These are phyloP conservation scores for Oegoconia quadripuncta DNA, from an alignment of 2,888 invertebrate genomes.

Conservation along the genomic window DNA sequence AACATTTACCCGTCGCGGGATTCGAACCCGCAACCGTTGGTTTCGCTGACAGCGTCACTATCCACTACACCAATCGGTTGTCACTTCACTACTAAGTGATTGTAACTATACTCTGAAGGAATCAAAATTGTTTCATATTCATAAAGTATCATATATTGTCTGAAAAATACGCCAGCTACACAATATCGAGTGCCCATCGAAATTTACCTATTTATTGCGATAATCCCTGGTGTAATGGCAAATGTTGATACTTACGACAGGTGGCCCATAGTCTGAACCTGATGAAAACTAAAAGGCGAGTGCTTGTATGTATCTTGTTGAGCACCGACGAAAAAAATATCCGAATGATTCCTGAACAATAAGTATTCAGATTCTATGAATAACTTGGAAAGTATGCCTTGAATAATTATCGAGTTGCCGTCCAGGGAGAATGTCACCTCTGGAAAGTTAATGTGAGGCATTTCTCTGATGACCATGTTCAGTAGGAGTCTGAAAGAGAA, in stretches of 20 bases:
- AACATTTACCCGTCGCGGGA: too few species aligned
- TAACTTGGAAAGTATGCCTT: constrained; percentile 40
- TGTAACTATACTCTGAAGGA: too few species aligned
- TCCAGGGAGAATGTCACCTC: constrained; percentile 38
- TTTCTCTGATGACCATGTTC: constrained; percentile 31
- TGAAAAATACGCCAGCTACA: too few species aligned
- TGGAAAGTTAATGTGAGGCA: constrained; percentile 36
- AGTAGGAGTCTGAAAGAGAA: constrained; percentile 43
- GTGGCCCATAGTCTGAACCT: constrained; percentile 39
- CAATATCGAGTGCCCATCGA: too few species aligned
- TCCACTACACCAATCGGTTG: too few species aligned
- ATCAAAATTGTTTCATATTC: too few species aligned
- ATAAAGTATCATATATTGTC: too few species aligned
- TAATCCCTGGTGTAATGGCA: too few species aligned
- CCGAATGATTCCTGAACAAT: background rate
- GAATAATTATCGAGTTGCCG: constrained; percentile 39
- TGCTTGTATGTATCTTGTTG: constrained; percentile 23
- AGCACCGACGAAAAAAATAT: background rate
- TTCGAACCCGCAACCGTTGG: too few species aligned
- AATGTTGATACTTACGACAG: constrained; percentile 47
- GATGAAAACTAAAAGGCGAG: constrained; percentile 52
- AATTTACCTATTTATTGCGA: too few species aligned
- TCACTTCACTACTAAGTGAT: too few species aligned
- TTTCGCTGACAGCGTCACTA: too few species aligned
- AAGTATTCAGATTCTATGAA: constrained; percentile 39